Percentiles rank a stretch among this genome's conserved stretches.
phyloP scores from a whole-genome alignment of 2,797 vertebrate genomes.

The Xyrichtys novacula region DNA sequence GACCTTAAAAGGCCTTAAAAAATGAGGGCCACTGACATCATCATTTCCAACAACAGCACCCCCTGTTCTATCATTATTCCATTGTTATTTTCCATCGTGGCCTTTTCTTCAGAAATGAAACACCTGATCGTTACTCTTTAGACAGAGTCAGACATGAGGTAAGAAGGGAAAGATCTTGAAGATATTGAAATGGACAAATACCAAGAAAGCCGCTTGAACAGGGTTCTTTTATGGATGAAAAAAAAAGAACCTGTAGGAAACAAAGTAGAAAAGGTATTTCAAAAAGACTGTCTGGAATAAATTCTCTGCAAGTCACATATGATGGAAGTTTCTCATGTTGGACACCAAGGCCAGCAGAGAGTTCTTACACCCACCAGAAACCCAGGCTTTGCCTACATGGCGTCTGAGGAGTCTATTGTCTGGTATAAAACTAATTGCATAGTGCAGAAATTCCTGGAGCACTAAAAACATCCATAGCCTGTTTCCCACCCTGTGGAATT shows the following conservation, averaged over 20 bases:
- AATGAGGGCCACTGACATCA: conserved; percentile 70
- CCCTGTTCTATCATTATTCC: conserved; percentile 68
- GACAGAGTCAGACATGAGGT: conserved; percentile 76
- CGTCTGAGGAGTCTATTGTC: conserved; percentile 47
- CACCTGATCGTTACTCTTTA: conserved; percentile 66
- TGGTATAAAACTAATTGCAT: conserved; percentile 60
- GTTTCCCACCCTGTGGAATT: conserved; percentile 40
- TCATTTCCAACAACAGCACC: conserved; percentile 51
- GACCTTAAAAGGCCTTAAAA: conserved; percentile 76
- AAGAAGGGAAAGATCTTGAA: conserved; percentile 69
- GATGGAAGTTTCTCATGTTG: conserved; percentile 29
- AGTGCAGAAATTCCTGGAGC: conserved; percentile 45
- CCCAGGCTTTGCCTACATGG: conserved; percentile 16
- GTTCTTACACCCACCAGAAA: conserved; percentile 33
- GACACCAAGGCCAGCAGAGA: conserved; percentile 9
- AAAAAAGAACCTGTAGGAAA: conserved; percentile 3
- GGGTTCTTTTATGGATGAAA: conserved; percentile 23
- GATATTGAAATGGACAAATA: conserved; percentile 62
- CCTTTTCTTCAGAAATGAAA: conserved; percentile 64
- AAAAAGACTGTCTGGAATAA: conserved; percentile 17
- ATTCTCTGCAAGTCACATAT: conserved; percentile 16
- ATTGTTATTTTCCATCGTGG: conserved; percentile 74
- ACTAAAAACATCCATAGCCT: conserved; percentile 52
- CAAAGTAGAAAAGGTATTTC: background rate
- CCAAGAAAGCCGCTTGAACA: conserved; percentile 39